Evolutionary conservation across 2,113 vertebrate genomes (phyloP).

Genomic region (Etheostoma cragini): DNA sequence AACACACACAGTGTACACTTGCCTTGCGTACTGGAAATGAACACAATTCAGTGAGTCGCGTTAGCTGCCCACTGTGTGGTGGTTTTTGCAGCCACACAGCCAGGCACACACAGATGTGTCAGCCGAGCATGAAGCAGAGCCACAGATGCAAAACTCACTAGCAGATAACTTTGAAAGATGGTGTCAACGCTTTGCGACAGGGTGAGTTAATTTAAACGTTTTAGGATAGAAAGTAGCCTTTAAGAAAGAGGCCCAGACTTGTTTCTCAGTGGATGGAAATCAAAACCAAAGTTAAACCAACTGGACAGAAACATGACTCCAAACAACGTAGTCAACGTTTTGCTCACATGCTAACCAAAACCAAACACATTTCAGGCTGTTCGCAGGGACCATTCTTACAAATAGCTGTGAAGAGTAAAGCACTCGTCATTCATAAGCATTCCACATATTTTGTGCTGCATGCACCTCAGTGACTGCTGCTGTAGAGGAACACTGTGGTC

Average conservation of each 20-base stretch:
- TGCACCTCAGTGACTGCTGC: too few species aligned
- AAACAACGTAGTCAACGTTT: neutral
- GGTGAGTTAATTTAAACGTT: too few species aligned
- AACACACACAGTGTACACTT: neutral
- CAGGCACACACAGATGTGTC: slow-evolving; percentile 15
- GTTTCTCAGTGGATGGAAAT: too few species aligned
- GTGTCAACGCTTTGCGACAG: neutral
- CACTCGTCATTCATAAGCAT: too few species aligned
- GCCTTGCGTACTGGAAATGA: neutral
- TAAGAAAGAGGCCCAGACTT: too few species aligned
- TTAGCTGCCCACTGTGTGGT: slow-evolving; percentile 24
- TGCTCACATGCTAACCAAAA: neutral
- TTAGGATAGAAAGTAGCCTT: too few species aligned
- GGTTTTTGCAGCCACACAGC: slow-evolving; percentile 17
- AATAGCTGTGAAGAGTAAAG: too few species aligned
- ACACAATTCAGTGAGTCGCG: neutral
- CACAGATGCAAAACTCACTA: slow-evolving; percentile 22
- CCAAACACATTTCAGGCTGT: too few species aligned
- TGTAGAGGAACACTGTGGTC: too few species aligned
- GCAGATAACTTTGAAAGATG: neutral
- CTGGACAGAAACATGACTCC: neutral
- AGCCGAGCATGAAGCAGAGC: slow-evolving; percentile 25
- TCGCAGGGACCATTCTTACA: too few species aligned
- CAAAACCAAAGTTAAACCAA: neutral
- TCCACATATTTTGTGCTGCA: too few species aligned